These are phyloP conservation scores for Pinna nobilis DNA, from an alignment of 1,140 invertebrate genomes.

Conservation along the genomic window DNA sequence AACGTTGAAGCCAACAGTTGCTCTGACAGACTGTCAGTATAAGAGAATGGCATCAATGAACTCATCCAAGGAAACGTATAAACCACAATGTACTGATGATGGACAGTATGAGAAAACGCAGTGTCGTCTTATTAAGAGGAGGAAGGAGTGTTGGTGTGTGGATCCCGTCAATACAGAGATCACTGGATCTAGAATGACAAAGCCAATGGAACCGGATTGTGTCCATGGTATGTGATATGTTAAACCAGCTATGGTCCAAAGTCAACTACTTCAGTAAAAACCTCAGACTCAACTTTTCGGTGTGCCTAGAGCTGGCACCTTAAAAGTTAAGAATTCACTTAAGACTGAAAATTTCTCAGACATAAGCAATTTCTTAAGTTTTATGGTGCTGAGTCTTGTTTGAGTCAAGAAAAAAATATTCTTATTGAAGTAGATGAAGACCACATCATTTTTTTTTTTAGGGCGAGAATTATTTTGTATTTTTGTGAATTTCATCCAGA, in stretches of 20 bases:
- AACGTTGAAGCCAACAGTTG: too few relatives aligned
- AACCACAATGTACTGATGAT: slow-evolving; percentile 50
- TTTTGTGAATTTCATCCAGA: too few relatives aligned
- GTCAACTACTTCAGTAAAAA: too few relatives aligned
- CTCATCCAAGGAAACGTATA: slow-evolving; percentile 31
- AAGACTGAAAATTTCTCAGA: too few relatives aligned
- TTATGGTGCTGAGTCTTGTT: too few relatives aligned
- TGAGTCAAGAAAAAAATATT: too few relatives aligned
- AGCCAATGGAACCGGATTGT: slow-evolving; percentile 58
- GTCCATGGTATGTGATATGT: slow-evolving; percentile 50
- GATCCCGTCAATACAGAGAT: slow-evolving; percentile 53
- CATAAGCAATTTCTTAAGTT: too few relatives aligned
- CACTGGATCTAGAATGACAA: slow-evolving; percentile 51
- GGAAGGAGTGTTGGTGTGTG: slow-evolving; percentile 63
- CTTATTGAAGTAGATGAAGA: too few relatives aligned
- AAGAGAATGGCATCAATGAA: slow-evolving; percentile 44
- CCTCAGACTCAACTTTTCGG: not conserved
- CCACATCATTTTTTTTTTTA: too few relatives aligned
- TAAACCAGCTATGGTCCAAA: too few relatives aligned
- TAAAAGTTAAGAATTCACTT: too few relatives aligned
- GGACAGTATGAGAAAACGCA: slow-evolving; percentile 60
- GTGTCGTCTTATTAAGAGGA: slow-evolving; percentile 47
- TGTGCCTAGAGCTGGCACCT: not conserved
- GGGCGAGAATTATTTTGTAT: too few relatives aligned
- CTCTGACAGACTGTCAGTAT: slow-evolving; percentile 52